These are phyloP conservation scores for Stenopsyche tienmushanensis DNA, from an alignment of 1,140 invertebrate genomes.

Conservation along the genomic window DNA sequence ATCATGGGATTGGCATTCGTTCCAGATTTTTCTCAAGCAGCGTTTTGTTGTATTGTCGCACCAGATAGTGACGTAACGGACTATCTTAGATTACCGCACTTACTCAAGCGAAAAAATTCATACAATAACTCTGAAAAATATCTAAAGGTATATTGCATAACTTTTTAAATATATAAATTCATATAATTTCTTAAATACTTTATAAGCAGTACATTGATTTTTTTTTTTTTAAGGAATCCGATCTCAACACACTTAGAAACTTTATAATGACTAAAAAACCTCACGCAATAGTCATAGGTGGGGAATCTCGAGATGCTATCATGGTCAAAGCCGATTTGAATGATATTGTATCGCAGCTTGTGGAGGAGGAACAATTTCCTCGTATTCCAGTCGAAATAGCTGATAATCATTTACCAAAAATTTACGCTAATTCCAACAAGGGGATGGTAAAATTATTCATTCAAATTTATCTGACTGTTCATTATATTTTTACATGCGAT, in stretches of 20 bases:
- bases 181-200: not conserved
- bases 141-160: conserved; percentile 44
- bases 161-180: conserved; percentile 54
- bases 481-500: conserved; percentile 12
- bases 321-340: conserved; percentile 85
- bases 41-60: conserved; percentile 85
- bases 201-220: not conserved
- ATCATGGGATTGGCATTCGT: conserved; percentile 88
- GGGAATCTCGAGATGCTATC: conserved; percentile 85
- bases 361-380: conserved; percentile 86
- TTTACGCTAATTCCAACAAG: conserved; percentile 90
- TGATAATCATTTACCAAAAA: conserved; percentile 88
- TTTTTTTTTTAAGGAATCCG: conserved; percentile 63
- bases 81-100: conserved; percentile 81
- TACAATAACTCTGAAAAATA: conserved; percentile 70
- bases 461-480: conserved; percentile 1
- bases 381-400: conserved; percentile 86
- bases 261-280: conserved; percentile 92
- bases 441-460: conserved; percentile 60
- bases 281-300: conserved; percentile 88
- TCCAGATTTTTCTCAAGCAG: conserved; percentile 80
- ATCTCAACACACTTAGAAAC: conserved; percentile 77
- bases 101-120: conserved; percentile 80
- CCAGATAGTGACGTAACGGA: conserved; percentile 91
- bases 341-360: conserved; percentile 71